phyloP scores from a whole-genome alignment of 2,888 invertebrate species.

The Endotricha flammealis region DNA sequence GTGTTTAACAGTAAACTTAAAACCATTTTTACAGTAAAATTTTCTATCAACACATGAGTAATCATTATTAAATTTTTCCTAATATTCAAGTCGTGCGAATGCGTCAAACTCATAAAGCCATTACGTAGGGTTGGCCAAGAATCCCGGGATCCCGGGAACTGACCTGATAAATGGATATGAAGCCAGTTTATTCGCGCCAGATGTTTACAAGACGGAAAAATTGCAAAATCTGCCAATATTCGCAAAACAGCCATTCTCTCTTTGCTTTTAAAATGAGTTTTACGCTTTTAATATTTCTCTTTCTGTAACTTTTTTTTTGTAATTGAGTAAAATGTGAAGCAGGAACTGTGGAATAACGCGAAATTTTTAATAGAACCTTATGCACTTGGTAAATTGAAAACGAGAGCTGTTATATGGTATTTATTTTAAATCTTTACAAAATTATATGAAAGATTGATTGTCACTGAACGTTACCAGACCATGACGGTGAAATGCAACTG shows the following conservation, averaged over 20 bases:
- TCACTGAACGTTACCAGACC: too few relatives aligned
- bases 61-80: neutral
- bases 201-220: constrained; percentile 15
- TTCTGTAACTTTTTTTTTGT: neutral
- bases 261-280: neutral
- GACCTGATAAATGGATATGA: constrained; percentile 14
- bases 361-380: neutral
- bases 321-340: too few relatives aligned
- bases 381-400: too few relatives aligned
- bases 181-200: constrained; percentile 11
- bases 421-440: too few relatives aligned
- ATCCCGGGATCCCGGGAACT: constrained; percentile 7
- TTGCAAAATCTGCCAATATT: constrained; percentile 4
- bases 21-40: too few relatives aligned
- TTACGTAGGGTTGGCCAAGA: constrained; percentile 11
- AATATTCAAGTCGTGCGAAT: neutral
- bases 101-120: constrained; percentile 14
- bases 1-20: too few relatives aligned
- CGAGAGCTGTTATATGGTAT: too few relatives aligned
- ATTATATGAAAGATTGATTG: too few relatives aligned
- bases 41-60: too few relatives aligned
- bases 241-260: neutral
- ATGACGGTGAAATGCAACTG: too few relatives aligned
- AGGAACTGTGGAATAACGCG: neutral
- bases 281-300: neutral